Conservation (phyloP, 2,113 vertebrate species). For the Rynchops niger region DNA sequence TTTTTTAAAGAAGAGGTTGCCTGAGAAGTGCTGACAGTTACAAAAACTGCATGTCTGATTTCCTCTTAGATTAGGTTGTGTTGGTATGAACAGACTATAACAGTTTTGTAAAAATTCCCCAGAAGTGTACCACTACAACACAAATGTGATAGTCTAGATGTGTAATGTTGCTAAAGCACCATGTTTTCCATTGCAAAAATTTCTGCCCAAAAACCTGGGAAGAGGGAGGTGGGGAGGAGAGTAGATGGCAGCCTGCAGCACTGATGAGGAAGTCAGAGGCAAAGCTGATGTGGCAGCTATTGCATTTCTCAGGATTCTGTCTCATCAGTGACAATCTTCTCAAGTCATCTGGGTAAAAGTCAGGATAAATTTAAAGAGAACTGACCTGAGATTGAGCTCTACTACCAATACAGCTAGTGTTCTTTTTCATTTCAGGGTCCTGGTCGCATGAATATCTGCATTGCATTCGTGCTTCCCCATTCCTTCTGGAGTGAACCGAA, state of each 20-base stretch:
- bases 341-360: not conserved
- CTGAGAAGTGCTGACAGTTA: not conserved
- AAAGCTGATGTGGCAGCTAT: not conserved
- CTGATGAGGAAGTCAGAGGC: not conserved
- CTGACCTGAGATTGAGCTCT: not conserved
- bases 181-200: not conserved
- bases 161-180: not conserved
- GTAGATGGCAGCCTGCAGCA: not conserved
- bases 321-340: not conserved
- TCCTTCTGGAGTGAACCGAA: not conserved
- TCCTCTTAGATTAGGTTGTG: not conserved
- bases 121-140: not conserved
- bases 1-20: not conserved
- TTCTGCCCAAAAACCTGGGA: not conserved
- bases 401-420: not conserved
- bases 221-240: not conserved
- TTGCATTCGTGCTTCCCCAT: not conserved
- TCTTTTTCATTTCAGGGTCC: not conserved
- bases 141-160: not conserved
- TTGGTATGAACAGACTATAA: not conserved
- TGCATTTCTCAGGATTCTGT: not conserved
- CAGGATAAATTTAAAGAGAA: not conserved
- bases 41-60: not conserved
- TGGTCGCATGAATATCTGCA: not conserved
- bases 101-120: not conserved